Conservation (phyloP, 2,113 vertebrate genomes). For the Pelobates fuscus region DNA sequence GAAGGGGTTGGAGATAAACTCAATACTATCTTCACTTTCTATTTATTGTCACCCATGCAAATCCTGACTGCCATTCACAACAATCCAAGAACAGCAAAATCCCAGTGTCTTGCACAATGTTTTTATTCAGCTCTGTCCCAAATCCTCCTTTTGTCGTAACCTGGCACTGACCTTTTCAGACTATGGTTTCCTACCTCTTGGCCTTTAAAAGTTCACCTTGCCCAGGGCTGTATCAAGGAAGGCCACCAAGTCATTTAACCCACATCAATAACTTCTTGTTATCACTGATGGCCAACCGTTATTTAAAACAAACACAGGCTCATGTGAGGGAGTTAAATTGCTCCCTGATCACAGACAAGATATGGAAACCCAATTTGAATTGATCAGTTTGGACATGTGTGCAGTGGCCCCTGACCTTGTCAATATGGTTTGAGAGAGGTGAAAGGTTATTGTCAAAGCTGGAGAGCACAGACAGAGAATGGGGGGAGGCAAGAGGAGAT, state of each 20-base stretch:
- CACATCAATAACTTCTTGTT: conserved; percentile 1
- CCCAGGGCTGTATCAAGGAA: background rate
- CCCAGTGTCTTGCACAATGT: no score
- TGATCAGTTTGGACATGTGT: conserved; percentile 52
- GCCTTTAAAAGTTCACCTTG: conserved; percentile 10
- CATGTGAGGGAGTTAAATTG: background rate
- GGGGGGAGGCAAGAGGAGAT: conserved; percentile 30
- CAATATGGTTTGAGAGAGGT: conserved; percentile 45
- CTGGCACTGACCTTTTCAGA: background rate
- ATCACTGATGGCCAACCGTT: conserved; percentile 14
- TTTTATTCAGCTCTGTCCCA: no score
- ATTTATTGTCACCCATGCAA: no score
- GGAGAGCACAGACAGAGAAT: conserved; percentile 34
- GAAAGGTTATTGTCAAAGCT: conserved; percentile 50
- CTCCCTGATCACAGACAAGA: conserved; percentile 26
- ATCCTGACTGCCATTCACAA: no score
- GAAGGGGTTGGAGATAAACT: no score
- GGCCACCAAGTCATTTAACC: conserved; percentile 24
- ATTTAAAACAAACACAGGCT: conserved; percentile 20
- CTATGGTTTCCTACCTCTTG: background rate
- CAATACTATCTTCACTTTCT: no score
- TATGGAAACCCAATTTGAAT: conserved; percentile 55
- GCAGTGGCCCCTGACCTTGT: conserved; percentile 44
- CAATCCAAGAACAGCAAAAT: no score
- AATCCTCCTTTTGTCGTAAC: background rate